Evolutionary conservation across 2,113 vertebrate genomes (phyloP), one percentile per base, ranked within the genome.

Genomic region (Agelaius tricolor): DNA sequence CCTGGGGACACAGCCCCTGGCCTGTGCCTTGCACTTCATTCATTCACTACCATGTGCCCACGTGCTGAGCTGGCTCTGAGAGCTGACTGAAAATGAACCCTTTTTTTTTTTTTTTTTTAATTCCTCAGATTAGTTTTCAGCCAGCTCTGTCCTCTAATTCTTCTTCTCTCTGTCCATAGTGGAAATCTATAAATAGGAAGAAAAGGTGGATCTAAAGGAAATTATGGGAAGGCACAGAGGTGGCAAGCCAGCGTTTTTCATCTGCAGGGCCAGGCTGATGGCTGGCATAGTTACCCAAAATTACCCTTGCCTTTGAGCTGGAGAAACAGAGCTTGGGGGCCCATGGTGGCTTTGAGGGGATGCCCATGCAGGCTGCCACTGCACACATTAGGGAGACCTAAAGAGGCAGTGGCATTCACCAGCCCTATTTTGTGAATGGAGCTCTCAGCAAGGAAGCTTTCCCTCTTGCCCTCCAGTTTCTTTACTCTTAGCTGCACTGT

Each of bases 71-170:
- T 58, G 77, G 84, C 68, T 66, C 41, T 73, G 46, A 59, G 46
- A 93, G 24, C 43, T 89, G 51, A 30, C 51, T 87, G 90, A 81
- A 93, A 89, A 63, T 10, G 6, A 86, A 31, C 5, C 4, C 8
- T n/a, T 57, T 26, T 19, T 61, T 47, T 6, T 54, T 33, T 35
- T 68, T 26, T 74, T 65, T 68, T 54, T 52, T 4, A 65, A 44
- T 73, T 89, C 33, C 28, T 51, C 41, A 9, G 26, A 46, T 87
- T 74, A 85, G 49, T 91, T 91, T 90, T 93, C 82, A 90, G 49
- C 4, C 66, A 69, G 49, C 26, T 81, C 73, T 78, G 39, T 33
- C 77, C 61, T 84, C 61, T 91, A 78, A 74, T 59, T 65, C 4
- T 3, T 65, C 5, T 3, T 11, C 79, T 80, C 23, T 31, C 20